Evolutionary conservation across 1,140 invertebrate genomes (phyloP).

Genomic region (Pseudomyrmex flavicornis): DNA sequence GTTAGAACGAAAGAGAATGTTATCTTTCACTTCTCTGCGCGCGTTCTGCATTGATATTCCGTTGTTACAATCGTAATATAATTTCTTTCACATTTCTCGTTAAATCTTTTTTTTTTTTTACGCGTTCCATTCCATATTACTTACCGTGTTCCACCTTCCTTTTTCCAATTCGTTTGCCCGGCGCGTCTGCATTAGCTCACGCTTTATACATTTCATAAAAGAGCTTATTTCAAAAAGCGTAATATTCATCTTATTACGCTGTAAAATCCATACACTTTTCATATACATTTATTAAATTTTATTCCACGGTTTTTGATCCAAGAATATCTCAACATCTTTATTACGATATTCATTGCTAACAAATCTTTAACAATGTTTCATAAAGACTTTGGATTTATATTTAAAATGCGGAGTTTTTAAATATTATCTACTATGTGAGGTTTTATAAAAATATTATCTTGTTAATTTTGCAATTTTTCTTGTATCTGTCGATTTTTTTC

Average conservation of each 20-base stretch:
- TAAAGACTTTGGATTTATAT: background rate
- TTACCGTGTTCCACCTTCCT: constrained; percentile 25
- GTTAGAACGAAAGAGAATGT: constrained; percentile 3
- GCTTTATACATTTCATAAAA: constrained; percentile 41
- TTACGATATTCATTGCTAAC: constrained; percentile 8
- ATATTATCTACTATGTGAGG: background rate
- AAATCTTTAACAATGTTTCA: background rate
- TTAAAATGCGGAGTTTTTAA: no score
- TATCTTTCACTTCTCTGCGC: constrained; percentile 23
- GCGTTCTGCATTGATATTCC: constrained; percentile 40
- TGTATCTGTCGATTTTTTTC: background rate
- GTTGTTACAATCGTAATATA: constrained; percentile 55
- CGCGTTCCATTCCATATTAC: constrained; percentile 64
- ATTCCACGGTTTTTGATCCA: constrained; percentile 29
- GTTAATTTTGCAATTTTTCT: background rate
- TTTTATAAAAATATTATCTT: background rate
- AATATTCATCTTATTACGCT: constrained; percentile 43
- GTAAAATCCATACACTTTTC: constrained; percentile 44
- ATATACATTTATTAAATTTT: constrained; percentile 40
- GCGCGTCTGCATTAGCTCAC: constrained; percentile 57
- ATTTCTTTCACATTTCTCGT: constrained; percentile 68
- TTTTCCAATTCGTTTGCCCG: constrained; percentile 61
- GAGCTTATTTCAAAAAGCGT: constrained; percentile 36
- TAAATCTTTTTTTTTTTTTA: constrained; percentile 70
- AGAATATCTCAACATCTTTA: background rate